Base-by-base conservation (phyloP, 2,797 vertebrate species). In the Sebastes kiyomatsui region DNA sequence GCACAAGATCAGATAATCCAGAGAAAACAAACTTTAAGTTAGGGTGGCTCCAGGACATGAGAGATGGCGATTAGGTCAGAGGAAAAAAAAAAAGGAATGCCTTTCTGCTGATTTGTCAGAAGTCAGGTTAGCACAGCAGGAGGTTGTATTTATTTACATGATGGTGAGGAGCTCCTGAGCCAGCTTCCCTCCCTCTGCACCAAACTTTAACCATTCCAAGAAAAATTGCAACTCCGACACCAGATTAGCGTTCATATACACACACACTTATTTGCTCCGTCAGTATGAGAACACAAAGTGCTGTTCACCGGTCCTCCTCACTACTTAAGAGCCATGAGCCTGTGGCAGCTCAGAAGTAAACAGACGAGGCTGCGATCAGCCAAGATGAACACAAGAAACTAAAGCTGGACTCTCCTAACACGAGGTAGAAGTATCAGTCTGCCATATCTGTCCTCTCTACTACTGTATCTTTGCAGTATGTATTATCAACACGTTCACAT, bases 1-100 rank as follows among this genome's bases (percentile, higher is more conserved):
- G 78, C 64, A 89, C 86, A 86, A 73, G 77, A 93, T 94, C 90
- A 91, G 93, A 94, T 95, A 92, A 92, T 91, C 67, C 76, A 84
- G 72, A 82, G 88, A 94, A 94, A 95, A 95, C 56, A 94, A 95
- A 95, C 91, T 82, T 85, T 64, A 67, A 64, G 66, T 87, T 60
- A 62, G 71, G 74, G 87, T 86, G 86, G 80, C 88, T 93, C 91
- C 88, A 87, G 72, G 82, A 91, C 79, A 85, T 70, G 60, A 80
- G 80, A 87, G 74, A 79, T 59, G 79, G 66, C 30, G 60, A 83
- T 85, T 67, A 81, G 80, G 80, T 87, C 70, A 75, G 66, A 65
- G 49, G 55, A 2, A 1, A 20, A 52, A 71, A 78, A 78, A 83
- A 79, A 80, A 28, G 22, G 23, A 23, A 67, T 65, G 42, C 13